Evolutionary conservation across 2,113 vertebrate species (phyloP), one percentile per base, ranked within the genome.

Genomic region (Eleginops maclovinus): DNA sequence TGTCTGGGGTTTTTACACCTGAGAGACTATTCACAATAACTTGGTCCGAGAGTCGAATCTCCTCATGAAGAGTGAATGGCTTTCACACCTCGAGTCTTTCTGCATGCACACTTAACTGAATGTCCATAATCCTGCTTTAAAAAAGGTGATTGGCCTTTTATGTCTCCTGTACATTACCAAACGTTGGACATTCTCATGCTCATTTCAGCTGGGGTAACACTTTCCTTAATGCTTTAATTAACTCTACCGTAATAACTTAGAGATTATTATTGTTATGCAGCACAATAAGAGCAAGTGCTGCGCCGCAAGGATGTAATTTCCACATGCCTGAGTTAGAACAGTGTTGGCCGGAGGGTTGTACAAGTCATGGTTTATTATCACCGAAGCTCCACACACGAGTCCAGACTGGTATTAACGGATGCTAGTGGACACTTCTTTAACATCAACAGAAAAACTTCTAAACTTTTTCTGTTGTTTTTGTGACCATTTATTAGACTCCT

Each of bases 151-250:
- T 53, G 21, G 21, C 36, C 51, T 22, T 47, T 75, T 84, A 26
- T 70, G 75, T 44, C n/a, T 5, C 31, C 31, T 36, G 31, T 36
- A 31, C 22, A 10, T 44, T 7, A 10, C 54, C 13, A 50, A 51
- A 61, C 2, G 1, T 44, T 72, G 26, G 31, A 61, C 12, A 55
- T 66, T 73, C 58, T 49, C 26, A 4, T 61, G 19, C 70, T 50
- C 53, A 81, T 83, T 81, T 68, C 22, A 50, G 24, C 63, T 72
- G 41, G 53, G 7, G 21, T 69, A 83, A 67, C 60, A 64, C 66
- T 81, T 79, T 55, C 43, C 46, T 51, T 63, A 46, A 64, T 76
- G 51, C 65, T 86, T 83, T 89, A 86, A 87, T 85, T 86, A 83
- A 86, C 75, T 75, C 28, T 61, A 74, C 28, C 72, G 44, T 21